Evolutionary conservation across 2,888 invertebrate genomes (phyloP).

Genomic region (Seira sanloemensis): DNA sequence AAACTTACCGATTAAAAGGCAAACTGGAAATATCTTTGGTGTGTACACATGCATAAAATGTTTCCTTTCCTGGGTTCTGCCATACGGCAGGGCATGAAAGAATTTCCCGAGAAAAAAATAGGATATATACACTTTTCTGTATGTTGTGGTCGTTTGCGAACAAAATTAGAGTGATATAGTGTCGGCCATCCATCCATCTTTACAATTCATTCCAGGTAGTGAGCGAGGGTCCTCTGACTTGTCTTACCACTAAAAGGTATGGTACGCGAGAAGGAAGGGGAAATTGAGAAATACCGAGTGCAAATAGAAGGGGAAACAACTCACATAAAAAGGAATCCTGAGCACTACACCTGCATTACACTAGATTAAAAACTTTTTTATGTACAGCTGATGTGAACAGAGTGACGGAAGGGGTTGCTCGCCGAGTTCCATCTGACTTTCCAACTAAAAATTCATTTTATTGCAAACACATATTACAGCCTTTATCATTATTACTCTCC

Average conservation of each 20-base stretch:
- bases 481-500: neutral
- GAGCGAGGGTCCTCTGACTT: neutral
- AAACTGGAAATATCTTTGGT: constrained; percentile 22
- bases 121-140: neutral
- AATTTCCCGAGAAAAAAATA: neutral
- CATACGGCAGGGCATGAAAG: neutral
- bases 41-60: neutral
- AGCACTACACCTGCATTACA: neutral
- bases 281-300: neutral
- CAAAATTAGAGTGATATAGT: neutral
- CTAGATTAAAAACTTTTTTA: neutral
- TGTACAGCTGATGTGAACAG: neutral
- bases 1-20: constrained; percentile 31
- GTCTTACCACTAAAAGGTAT: neutral
- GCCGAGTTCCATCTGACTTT: neutral
- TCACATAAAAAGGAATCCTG: neutral
- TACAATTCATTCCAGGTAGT: neutral
- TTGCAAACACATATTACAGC: neutral
- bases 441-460: neutral
- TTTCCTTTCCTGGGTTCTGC: neutral
- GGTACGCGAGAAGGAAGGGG: neutral
- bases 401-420: neutral
- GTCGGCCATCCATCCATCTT: neutral
- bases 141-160: neutral
- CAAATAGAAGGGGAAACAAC: neutral